phyloP scores from a whole-genome alignment of 2,888 invertebrate genomes.

The Caenorhabditis macrosperma region DNA sequence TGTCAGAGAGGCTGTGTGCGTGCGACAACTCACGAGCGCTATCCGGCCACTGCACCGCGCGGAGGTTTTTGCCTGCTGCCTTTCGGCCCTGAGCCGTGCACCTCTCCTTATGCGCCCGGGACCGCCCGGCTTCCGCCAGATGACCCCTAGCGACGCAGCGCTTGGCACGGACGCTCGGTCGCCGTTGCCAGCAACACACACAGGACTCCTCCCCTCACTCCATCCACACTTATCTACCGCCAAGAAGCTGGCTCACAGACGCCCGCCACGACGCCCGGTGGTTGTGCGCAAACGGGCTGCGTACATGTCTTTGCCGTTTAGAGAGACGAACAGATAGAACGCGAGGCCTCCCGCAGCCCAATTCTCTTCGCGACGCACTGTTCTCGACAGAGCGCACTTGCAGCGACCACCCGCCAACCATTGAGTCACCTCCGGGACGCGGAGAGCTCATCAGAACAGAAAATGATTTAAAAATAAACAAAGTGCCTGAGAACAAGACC shows the following conservation, averaged over 20 bases:
- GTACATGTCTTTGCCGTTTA: not conserved
- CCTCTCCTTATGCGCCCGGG: conserved; percentile 74
- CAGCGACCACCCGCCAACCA: not conserved
- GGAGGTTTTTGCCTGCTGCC: conserved; percentile 77
- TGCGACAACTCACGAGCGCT: conserved; percentile 66
- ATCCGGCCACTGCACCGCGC: conserved; percentile 75
- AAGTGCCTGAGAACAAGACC: conserved; percentile 27
- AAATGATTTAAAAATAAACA: conserved; percentile 40
- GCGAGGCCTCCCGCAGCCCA: not conserved
- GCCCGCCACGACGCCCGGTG: conserved; percentile 71
- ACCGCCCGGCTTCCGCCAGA: conserved; percentile 61
- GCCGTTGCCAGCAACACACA: conserved; percentile 63
- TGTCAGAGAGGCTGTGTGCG: conserved; percentile 64
- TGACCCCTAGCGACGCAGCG: conserved; percentile 71
- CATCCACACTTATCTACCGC: conserved; percentile 69
- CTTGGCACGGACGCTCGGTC: conserved; percentile 74
- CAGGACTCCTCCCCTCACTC: conserved; percentile 71
- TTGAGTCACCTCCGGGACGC: conserved; percentile 1
- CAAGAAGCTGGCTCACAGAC: conserved; percentile 73
- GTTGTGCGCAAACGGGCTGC: not conserved
- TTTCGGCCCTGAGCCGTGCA: conserved; percentile 76
- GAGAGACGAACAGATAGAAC: not conserved
- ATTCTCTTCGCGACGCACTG: not conserved
- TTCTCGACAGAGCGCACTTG: conserved; percentile 20
- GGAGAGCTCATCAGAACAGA: conserved; percentile 42